Conservation (phyloP, 1,140 invertebrate genomes). For the Heliconius nattereri region DNA sequence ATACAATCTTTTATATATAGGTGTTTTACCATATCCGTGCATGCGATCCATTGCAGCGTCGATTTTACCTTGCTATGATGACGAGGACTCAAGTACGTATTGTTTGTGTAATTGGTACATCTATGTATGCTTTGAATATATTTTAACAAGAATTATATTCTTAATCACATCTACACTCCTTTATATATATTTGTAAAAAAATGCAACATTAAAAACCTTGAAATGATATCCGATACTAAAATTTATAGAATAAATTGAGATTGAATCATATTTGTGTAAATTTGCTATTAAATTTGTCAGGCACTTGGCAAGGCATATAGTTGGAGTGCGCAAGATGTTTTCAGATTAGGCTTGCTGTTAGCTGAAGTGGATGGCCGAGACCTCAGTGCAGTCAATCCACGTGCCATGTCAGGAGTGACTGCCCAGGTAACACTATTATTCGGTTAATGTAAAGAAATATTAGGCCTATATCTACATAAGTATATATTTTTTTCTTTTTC, state of each 20-base stretch:
- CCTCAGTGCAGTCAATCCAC: slow-evolving; percentile 60
- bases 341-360: slow-evolving; percentile 60
- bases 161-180: no score
- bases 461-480: not conserved
- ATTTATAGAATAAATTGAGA: not conserved
- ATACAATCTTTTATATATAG: slow-evolving; percentile 36
- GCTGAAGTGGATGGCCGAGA: slow-evolving; percentile 59
- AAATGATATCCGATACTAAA: not conserved
- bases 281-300: slow-evolving; percentile 45
- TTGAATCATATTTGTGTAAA: not conserved
- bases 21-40: slow-evolving; percentile 71
- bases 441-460: not conserved
- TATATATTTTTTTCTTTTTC: not conserved
- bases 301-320: slow-evolving; percentile 67
- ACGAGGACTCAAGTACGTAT: slow-evolving; percentile 61
- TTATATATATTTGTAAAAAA: no score
- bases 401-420: slow-evolving; percentile 65
- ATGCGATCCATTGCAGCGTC: slow-evolving; percentile 65
- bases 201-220: not conserved
- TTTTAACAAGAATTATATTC: no score
- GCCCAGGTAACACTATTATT: slow-evolving; percentile 48
- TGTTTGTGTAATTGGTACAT: not conserved
- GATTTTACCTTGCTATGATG: slow-evolving; percentile 69
- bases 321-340: slow-evolving; percentile 68
- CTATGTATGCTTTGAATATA: no score